phyloP scores from a whole-genome alignment of 1,140 invertebrate species.

The Bactericera cockerelli region DNA sequence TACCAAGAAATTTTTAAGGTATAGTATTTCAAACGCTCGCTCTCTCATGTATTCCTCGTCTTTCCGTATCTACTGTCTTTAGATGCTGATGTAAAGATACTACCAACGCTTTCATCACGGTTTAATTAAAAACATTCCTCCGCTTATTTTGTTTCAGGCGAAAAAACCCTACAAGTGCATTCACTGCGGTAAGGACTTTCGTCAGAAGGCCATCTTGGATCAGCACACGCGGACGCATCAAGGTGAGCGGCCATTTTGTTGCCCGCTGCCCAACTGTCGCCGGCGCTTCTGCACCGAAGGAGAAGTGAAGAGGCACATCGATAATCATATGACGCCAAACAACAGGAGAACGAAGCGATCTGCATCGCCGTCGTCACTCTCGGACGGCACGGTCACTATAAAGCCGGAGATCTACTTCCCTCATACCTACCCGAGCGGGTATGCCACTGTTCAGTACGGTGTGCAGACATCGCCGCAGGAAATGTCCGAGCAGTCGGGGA shows the following conservation, averaged over 20 bases:
- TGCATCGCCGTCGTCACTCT: constrained; percentile 25
- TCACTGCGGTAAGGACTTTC: constrained; percentile 74
- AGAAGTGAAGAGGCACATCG: constrained; percentile 75
- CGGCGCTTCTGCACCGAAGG: constrained; percentile 67
- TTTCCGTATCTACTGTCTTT: too few relatives aligned
- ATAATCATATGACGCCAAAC: constrained; percentile 77
- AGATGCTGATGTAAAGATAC: too few relatives aligned
- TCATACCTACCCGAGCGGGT: constrained; percentile 51
- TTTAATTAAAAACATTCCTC: not conserved
- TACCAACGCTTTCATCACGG: too few relatives aligned
- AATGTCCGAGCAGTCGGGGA: too few relatives aligned
- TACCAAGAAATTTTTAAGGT: too few relatives aligned
- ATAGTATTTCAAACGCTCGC: too few relatives aligned
- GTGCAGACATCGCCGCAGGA: not conserved
- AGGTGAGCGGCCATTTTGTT: constrained; percentile 78
- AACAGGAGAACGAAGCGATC: constrained; percentile 27
- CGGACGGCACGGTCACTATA: constrained; percentile 36
- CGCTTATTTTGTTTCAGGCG: constrained; percentile 34
- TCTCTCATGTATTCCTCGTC: too few relatives aligned
- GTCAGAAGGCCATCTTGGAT: constrained; percentile 75
- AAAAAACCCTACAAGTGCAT: constrained; percentile 77
- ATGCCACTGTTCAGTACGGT: not conserved
- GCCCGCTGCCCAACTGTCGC: constrained; percentile 76
- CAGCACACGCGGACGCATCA: constrained; percentile 80
- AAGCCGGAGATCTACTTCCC: constrained; percentile 74